A percentile compares a stretch with the other conserved stretches of the same genome.
phyloP scores from a whole-genome alignment of 1,140 invertebrate species.

The Kradibia gibbosae region DNA sequence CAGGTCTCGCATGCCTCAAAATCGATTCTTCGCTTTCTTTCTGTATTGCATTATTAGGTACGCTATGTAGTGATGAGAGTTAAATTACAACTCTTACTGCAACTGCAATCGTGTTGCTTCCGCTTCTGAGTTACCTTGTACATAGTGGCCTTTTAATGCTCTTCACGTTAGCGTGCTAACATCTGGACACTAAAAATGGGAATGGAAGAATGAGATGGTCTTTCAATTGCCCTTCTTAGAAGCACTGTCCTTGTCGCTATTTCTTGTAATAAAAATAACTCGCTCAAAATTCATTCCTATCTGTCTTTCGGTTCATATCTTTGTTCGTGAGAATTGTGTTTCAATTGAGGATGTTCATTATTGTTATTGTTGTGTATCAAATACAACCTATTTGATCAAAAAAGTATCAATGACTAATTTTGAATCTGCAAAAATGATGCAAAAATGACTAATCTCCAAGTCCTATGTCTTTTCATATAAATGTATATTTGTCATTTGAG shows the following conservation, averaged over 20 bases:
- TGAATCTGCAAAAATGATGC: too few species aligned
- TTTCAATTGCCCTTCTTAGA: neutral
- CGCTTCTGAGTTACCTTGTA: conserved; percentile 2
- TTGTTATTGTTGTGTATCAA: neutral
- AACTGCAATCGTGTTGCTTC: conserved; percentile 50
- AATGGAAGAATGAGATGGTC: conserved; percentile 25
- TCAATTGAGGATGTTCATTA: neutral
- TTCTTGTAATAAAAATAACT: conserved; percentile 10
- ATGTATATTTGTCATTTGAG: too few species aligned
- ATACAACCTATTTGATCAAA: too few species aligned
- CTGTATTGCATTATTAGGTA: conserved; percentile 53
- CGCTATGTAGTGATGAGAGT: conserved; percentile 13
- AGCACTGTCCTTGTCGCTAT: neutral
- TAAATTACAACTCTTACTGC: conserved; percentile 29
- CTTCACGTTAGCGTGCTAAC: neutral
- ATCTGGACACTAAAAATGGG: neutral
- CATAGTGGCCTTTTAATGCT: neutral
- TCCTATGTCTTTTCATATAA: too few species aligned
- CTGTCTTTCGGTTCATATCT: neutral
- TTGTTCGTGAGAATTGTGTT: neutral
- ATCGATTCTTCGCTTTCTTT: conserved; percentile 48
- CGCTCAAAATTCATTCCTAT: neutral
- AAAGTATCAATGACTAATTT: too few species aligned
- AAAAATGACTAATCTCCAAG: too few species aligned
- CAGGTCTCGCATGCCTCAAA: conserved; percentile 49